phyloP scores from a whole-genome alignment of 2,888 invertebrate species.

The Cistogaster globosa region DNA sequence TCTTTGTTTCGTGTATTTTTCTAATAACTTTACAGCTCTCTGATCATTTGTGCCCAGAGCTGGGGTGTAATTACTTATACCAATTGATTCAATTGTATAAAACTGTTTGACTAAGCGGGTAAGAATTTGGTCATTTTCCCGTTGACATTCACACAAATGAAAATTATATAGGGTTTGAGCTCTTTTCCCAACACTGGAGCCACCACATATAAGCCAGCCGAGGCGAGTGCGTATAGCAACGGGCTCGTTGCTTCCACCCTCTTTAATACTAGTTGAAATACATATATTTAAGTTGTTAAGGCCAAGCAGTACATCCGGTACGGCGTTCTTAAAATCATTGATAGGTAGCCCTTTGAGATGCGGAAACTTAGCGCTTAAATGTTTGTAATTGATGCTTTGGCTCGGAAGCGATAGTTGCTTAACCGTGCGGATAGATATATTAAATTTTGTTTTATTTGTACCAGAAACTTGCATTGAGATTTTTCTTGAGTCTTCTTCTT shows the following conservation, averaged over 20 bases:
- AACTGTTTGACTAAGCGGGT: constrained; percentile 21
- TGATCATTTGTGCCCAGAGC: constrained; percentile 21
- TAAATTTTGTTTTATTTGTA: constrained; percentile 18
- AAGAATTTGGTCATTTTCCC: constrained; percentile 10
- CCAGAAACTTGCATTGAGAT: constrained; percentile 22
- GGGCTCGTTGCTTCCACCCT: constrained; percentile 14
- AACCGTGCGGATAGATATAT: constrained; percentile 20
- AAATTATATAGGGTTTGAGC: not conserved
- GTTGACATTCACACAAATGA: constrained; percentile 25
- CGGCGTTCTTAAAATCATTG: constrained; percentile 36
- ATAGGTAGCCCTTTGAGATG: constrained; percentile 19
- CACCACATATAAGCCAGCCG: constrained; percentile 33
- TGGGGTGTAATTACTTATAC: constrained; percentile 5
- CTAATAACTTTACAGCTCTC: constrained; percentile 12
- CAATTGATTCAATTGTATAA: constrained; percentile 5
- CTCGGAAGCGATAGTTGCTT: constrained; percentile 29
- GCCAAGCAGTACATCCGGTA: constrained; percentile 48
- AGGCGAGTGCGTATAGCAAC: constrained; percentile 1
- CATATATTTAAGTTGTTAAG: constrained; percentile 50
- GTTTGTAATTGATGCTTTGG: constrained; percentile 11
- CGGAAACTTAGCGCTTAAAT: constrained; percentile 1
- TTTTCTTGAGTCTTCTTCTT: not conserved
- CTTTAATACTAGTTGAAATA: not conserved
- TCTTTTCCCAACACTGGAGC: constrained; percentile 29
- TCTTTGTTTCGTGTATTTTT: constrained; percentile 21